phyloP scores from a whole-genome alignment of 1,140 invertebrate genomes.

The Formica exsecta region DNA sequence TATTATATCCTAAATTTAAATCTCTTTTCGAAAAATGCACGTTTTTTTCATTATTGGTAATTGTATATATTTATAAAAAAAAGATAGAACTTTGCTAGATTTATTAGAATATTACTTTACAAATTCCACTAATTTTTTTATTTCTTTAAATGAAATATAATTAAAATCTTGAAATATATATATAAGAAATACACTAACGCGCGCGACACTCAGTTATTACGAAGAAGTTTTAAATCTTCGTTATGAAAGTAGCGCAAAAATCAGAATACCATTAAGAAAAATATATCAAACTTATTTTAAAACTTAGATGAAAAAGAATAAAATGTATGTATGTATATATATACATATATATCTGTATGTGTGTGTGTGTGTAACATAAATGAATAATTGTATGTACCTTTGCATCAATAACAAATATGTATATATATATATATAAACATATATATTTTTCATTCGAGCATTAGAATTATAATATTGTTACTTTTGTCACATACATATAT shows the following conservation, averaged over 20 bases:
- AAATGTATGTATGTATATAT: conserved; percentile 62
- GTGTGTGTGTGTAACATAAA: too few species aligned
- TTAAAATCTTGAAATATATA: conserved; percentile 63
- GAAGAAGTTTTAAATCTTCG: conserved; percentile 27
- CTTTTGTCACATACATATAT: conserved; percentile 31
- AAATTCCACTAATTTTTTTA: conserved; percentile 63
- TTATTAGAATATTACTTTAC: conserved; percentile 66
- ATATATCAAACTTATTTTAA: conserved; percentile 60
- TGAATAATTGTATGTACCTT: too few species aligned
- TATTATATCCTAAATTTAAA: conserved; percentile 65
- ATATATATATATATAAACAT: too few species aligned
- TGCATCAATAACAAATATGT: too few species aligned
- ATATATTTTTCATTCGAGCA: conserved; percentile 44
- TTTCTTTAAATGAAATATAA: conserved; percentile 61
- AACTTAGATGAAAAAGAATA: conserved; percentile 62
- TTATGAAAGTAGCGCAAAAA: conserved; percentile 22
- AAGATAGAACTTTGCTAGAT: conserved; percentile 64
- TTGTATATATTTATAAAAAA: conserved; percentile 60
- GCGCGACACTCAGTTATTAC: conserved; percentile 12
- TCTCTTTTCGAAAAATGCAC: conserved; percentile 59
- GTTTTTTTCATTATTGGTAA: conserved; percentile 44
- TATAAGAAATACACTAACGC: conserved; percentile 48
- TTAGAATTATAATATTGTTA: conserved; percentile 68
- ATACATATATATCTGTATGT: not conserved
- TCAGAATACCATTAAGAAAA: conserved; percentile 50